Percentiles rank a stretch among this genome's conserved stretches.
Evolutionary conservation across 2,113 vertebrate species (phyloP).

Genomic region (Anolis sagrei): DNA sequence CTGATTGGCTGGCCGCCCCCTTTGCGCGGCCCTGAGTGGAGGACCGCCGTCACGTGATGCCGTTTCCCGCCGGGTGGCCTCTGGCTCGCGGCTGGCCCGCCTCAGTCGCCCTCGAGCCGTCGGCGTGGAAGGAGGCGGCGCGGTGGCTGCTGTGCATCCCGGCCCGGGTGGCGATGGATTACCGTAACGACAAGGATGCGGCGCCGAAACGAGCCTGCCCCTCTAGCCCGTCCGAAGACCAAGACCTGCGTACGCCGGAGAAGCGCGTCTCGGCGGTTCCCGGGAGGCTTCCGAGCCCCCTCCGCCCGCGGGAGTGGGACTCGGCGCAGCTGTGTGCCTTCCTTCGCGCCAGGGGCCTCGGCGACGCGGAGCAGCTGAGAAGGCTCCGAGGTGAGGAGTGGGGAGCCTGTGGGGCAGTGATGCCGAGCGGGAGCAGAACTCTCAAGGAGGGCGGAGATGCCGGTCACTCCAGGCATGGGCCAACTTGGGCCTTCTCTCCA

Average conservation of each 20-base stretch:
- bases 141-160: no score
- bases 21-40: background rate
- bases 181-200: rapidly evolving
- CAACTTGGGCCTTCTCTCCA: background rate
- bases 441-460: no score
- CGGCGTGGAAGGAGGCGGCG: no score
- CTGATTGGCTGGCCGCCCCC: no score
- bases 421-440: no score
- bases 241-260: background rate
- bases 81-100: background rate
- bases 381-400: conserved; percentile 61
- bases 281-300: background rate
- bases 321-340: conserved; percentile 69
- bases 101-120: no score
- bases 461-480: no score
- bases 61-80: no score
- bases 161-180: background rate
- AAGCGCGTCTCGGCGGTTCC: background rate
- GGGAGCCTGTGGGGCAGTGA: background rate
- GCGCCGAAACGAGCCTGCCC: conserved; percentile 54
- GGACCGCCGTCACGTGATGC: background rate
- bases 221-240: background rate
- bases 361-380: conserved; percentile 42
- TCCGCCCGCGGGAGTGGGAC: conserved; percentile 55
- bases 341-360: conserved; percentile 49